A percentile compares a stretch with the other conserved stretches of the same genome.
These are phyloP conservation scores for Aphidius colemani DNA, from an alignment of 2,888 invertebrate species.

Conservation along the genomic window DNA sequence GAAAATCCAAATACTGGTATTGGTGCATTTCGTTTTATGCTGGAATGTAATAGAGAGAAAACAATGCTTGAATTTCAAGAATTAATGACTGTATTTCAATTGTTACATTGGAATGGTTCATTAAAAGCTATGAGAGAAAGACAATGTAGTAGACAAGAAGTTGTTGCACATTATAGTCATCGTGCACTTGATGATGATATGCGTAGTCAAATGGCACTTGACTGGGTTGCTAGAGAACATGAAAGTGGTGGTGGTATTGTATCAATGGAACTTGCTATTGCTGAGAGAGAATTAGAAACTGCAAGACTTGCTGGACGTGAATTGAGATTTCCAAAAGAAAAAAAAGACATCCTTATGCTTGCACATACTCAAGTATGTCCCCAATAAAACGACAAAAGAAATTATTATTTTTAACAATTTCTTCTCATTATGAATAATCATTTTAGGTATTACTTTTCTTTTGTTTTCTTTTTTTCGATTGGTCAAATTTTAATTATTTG, in stretches of 20 bases:
- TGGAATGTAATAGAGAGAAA: constrained; percentile 70
- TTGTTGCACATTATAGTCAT: constrained; percentile 91
- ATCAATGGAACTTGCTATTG: constrained; percentile 78
- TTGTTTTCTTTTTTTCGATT: too few relatives aligned
- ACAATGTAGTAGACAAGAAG: constrained; percentile 91
- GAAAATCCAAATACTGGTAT: constrained; percentile 76
- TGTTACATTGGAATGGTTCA: constrained; percentile 96
- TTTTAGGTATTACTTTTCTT: too few relatives aligned
- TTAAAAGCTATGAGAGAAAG: constrained; percentile 93
- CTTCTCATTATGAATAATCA: too few relatives aligned
- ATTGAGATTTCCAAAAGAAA: constrained; percentile 92
- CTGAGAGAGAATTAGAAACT: constrained; percentile 84
- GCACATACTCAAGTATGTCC: constrained; percentile 79
- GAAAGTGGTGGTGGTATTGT: constrained; percentile 73
- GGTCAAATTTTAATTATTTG: too few relatives aligned
- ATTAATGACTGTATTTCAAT: constrained; percentile 95
- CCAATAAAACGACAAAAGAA: constrained; percentile 41
- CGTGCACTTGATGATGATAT: constrained; percentile 92
- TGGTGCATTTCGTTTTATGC: constrained; percentile 70
- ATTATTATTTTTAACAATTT: too few relatives aligned
- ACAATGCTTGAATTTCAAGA: constrained; percentile 97
- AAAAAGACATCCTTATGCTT: constrained; percentile 89
- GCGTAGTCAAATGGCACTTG: constrained; percentile 94
- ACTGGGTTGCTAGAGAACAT: constrained; percentile 88
- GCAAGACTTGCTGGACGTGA: constrained; percentile 88